These are phyloP conservation scores for Halcyon senegalensis DNA, from an alignment of 2,113 vertebrate genomes.

Conservation along the genomic window DNA sequence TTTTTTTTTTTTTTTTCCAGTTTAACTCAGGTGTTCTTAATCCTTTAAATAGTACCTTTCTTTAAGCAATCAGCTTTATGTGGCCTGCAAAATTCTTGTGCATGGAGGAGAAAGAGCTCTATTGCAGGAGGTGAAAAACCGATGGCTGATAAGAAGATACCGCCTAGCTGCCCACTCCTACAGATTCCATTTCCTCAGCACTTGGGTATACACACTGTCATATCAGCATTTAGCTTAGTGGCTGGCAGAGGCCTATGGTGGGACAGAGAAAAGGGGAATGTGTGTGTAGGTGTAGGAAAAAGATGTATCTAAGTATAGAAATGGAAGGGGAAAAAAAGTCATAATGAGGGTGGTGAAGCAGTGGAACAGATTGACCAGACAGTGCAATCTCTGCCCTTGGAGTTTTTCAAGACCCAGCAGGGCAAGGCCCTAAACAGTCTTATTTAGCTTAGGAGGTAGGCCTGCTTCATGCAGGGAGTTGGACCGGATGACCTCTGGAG, in stretches of 20 bases:
- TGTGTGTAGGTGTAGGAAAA: background rate
- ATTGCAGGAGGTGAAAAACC: background rate
- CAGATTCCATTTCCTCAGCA: background rate
- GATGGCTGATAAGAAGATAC: background rate
- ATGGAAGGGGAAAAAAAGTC: background rate
- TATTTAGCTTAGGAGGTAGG: background rate
- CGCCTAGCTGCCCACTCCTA: background rate
- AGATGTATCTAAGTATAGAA: accelerated
- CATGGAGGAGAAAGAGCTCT: background rate
- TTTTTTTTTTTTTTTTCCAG: background rate
- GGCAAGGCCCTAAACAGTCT: background rate
- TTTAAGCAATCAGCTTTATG: background rate
- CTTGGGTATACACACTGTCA: background rate
- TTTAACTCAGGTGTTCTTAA: background rate
- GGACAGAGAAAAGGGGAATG: background rate
- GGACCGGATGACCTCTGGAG: background rate
- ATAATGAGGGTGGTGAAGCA: background rate
- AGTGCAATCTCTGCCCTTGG: background rate
- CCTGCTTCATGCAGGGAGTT: background rate
- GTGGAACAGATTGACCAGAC: background rate
- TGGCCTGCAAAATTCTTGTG: background rate
- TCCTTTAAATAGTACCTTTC: background rate
- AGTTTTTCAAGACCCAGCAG: background rate
- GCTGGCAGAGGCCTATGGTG: background rate
- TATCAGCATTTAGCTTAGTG: background rate